Conservation (phyloP, 2,888 invertebrate genomes). For the Euproctis similis region DNA sequence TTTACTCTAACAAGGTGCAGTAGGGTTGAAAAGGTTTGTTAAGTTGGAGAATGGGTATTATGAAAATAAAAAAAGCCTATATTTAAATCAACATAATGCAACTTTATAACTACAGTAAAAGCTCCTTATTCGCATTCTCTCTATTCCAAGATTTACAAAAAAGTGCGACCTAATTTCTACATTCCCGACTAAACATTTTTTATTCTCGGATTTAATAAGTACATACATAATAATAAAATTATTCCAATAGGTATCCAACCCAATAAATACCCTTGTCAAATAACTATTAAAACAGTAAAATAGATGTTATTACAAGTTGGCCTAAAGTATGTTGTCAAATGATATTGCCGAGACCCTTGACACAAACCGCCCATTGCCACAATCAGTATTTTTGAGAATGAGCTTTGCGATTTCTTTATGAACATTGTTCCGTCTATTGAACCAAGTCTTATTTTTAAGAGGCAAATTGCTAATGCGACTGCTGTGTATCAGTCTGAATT, state of each 20-base stretch:
- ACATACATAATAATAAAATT: neutral
- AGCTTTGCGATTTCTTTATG: constrained; percentile 21
- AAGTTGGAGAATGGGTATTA: too few species aligned
- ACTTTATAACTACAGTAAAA: constrained; percentile 3
- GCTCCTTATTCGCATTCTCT: constrained; percentile 6
- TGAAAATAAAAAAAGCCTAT: too few species aligned
- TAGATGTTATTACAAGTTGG: neutral
- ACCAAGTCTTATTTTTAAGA: constrained; percentile 12
- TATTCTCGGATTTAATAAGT: neutral
- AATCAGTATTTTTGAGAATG: constrained; percentile 5
- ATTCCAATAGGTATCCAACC: too few species aligned
- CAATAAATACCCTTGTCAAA: too few species aligned
- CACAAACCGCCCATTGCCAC: neutral
- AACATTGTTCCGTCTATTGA: constrained; percentile 20
- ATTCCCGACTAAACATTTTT: neutral
- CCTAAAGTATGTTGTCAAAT: constrained; percentile 1
- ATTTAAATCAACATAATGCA: too few species aligned
- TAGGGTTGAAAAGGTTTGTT: too few species aligned
- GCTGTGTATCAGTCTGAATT: constrained; percentile 19
- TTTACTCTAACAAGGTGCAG: too few species aligned
- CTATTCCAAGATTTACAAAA: constrained; percentile 7
- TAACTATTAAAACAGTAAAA: neutral
- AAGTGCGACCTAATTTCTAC: constrained; percentile 6
- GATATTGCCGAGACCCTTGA: neutral
- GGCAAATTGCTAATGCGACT: constrained; percentile 17